These are phyloP conservation scores for Andrena dorsata DNA, from an alignment of 2,888 invertebrate genomes.

Conservation along the genomic window DNA sequence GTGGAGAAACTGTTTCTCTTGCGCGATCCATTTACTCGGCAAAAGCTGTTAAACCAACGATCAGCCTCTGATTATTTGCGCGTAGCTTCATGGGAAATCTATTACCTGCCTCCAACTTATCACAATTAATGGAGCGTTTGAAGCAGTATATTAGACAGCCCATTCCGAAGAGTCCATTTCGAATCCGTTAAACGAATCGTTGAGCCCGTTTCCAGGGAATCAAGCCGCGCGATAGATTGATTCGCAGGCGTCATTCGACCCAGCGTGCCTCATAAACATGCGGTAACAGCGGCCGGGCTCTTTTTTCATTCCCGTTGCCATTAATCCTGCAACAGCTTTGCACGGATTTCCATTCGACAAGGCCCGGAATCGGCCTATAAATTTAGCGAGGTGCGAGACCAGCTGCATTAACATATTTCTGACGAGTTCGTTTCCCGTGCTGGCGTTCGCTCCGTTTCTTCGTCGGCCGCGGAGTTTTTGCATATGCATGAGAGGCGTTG, in stretches of 20 bases:
- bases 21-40: too few species aligned
- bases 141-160: constrained; percentile 7
- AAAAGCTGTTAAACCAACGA: too few species aligned
- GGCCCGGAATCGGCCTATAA: constrained; percentile 58
- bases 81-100: neutral
- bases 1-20: too few species aligned
- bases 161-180: neutral
- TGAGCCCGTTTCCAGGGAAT: constrained; percentile 15
- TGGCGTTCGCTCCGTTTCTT: constrained; percentile 17
- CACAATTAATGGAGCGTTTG: neutral
- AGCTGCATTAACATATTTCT: constrained; percentile 63
- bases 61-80: neutral
- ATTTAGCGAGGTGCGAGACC: constrained; percentile 52
- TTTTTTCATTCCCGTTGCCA: constrained; percentile 40
- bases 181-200: constrained; percentile 1
- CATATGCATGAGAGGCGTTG: constrained; percentile 67
- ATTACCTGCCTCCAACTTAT: neutral
- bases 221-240: constrained; percentile 22
- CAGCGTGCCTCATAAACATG: constrained; percentile 36
- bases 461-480: constrained; percentile 55
- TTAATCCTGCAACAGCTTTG: constrained; percentile 40
- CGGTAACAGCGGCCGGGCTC: constrained; percentile 32
- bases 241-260: constrained; percentile 24
- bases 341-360: constrained; percentile 60
- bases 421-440: constrained; percentile 61